Evolutionary conservation across 2,797 vertebrate genomes (phyloP), one percentile per base, ranked within the genome.

Genomic region (Meda fulgida): DNA sequence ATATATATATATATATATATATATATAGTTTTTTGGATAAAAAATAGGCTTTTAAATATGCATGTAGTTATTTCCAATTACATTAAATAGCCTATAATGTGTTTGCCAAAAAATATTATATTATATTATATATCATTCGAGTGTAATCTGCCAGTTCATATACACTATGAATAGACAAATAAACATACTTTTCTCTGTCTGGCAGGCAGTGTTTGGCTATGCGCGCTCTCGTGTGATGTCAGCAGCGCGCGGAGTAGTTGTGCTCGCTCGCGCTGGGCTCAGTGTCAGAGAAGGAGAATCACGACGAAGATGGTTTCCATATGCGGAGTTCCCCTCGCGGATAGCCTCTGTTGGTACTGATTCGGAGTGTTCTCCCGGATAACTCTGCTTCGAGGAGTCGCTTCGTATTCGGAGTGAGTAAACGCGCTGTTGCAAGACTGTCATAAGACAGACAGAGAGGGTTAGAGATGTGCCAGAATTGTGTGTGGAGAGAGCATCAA

Each of bases 171-270:
- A 58, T n/a, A 26, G n/a, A 60, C n/a, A 26, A 26, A 38, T 60
- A 9, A 60, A 60, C 11, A 58, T 11, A 60, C 31, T 40, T 60
- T n/a, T 78, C 55, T 60, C 2, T 60, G 36, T 31, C 80, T 43
- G 63, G 7, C 7, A 36, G n/a, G 7, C 46, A 29, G n/a, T 7
- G 71, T 70, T 75, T 51, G 43, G 43, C 48, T 38, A 58, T n/a
- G 60, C 75, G 89, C 85, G 85, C 78, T 84, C 78, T 65, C 85
- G 78, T 18, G 89, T 90, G 90, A 87, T 87, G 87, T 89, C 89
- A 88, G 88, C 38, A 71, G 51, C 65, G 75, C 83, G 75, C 75
- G 84, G 87, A 75, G 83, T 66, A 65, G 69, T 75, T 80, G 58
- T 67, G 80, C 87, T 80, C 81, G 75, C 81, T 84, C 79, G 75